Evolutionary conservation across 2,888 invertebrate genomes (phyloP), one percentile per base, ranked within the genome.

Genomic region (Ellobium chinense): DNA sequence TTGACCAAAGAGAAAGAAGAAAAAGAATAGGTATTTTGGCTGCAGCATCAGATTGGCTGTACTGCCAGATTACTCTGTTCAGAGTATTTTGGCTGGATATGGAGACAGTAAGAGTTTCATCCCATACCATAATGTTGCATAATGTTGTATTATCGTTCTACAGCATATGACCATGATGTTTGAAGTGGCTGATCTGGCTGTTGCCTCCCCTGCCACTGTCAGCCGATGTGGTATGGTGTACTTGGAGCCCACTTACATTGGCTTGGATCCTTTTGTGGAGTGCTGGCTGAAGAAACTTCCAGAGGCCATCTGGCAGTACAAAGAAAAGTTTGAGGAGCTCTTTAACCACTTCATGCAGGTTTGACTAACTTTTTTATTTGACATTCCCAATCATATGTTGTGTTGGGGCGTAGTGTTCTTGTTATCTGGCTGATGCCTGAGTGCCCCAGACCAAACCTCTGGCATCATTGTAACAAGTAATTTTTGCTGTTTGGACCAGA

Each of bases 191-290:
- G 93, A 93, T 84, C 85, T 93, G 46, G 92, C 93, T 12, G 93
- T 96, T 12, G 97, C 97, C 0, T 97, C 97, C 0, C 97, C 97
- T 0, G 97, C 97, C 0, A 93, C 93, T 14, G 93, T 93, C 72
- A 91, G 91, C 80, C 89, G 93, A 63, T 93, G 93, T 89, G 93
- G 93, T 83, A 93, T 93, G 93, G 93, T 93, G 27, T 93, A 93
- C 85, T 85, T 93, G 37, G 93, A 93, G 83, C 93, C 93, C 4
- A 93, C 94, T 77, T 95, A 95, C 7, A 94, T 96, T 9, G 96
- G 96, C 0, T 92, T 96, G 29, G 93, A 94, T 78, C 96, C 96
- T 0, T 95, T 96, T 70, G 94, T 96, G 29, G 95, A 95, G 88
- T 96, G 96, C 84, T 96, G 96, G 96, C 87, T 96, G 62, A 94